Evolutionary conservation across 2,888 invertebrate species (phyloP), one percentile per base, ranked within the genome.

Genomic region (Priocnemis perturbator): DNA sequence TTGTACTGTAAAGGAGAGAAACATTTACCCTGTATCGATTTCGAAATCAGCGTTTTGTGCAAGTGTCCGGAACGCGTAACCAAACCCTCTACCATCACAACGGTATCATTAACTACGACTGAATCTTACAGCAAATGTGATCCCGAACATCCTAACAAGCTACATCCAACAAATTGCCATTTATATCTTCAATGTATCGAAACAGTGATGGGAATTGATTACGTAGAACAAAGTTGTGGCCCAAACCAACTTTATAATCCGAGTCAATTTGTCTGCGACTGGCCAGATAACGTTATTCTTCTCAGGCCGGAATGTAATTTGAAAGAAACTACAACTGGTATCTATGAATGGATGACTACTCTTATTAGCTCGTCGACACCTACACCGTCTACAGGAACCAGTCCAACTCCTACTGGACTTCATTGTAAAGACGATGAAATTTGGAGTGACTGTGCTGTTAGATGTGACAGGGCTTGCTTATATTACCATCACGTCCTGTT

Each of bases 21-120:
- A 14, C 82, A 82, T 17, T 79, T 79, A 3, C 82, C 88, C 0
- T 97, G 97, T 80, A 91, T 93, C 0, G 96, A 97, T 90, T 97
- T 96, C 85, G 96, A 97, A 89, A 93, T 97, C 59, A 91, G 95
- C 37, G 94, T 96, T 0, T 90, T 92, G 50, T 97, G 97, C 84
- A 88, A 90, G 64, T 95, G 95, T 85, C 89, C 50, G n/a, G 50
- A 37, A 9, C 1, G 7, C 4, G 37, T 37, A 3, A 37, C 37
- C 7, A 11, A 37, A 11, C 37, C 37, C 17, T 14, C 17, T 37
- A 19, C 57, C 3, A 19, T 19, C n/a, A 9, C 37, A 37, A 26
- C 45, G 4, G 23, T 15, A 47, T 19, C 2, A 20, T 2, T 11
- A 15, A 37, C 37, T 37, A 11, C 11, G 7, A 11, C 37, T 11